Base-by-base conservation (phyloP, 2,888 invertebrate genomes). In the Furcula furcula region DNA sequence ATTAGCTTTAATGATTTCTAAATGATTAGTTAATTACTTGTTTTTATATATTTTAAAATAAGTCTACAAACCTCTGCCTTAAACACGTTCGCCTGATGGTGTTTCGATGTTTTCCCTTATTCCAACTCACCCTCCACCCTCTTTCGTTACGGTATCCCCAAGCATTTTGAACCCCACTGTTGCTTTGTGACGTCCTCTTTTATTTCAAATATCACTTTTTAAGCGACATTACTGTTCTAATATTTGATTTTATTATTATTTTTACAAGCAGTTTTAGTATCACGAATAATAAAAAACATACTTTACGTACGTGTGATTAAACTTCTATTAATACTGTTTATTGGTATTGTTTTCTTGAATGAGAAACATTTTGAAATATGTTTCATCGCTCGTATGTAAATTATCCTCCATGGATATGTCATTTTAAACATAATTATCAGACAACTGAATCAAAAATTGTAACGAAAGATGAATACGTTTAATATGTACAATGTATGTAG, bases 81-180 rank as follows among this genome's bases (percentile, higher is more conserved):
- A 53, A 65, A 52, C 62, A 59, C 59, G 61, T 57, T 57, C 53
- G 55, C 65, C 72, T 76, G 73, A 72, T 78, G 67, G 64, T 60
- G 69, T 75, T 78, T 71, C 74, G 66, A 72, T 76, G 71, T 78
- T 79, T 76, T 73, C 69, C 70, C 72, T 68, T 72, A 71, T 77
- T 72, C 62, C 62, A 64, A 76, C 65, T 73, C 83, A 84, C 87
- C 85, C 86, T 82, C 73, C 83, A 84, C 87, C 85, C 86, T 82
- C 73, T 66, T 73, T 64, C 64, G 61, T 64, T 63, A 67, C 72
- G 62, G 71, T 67, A 65, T 80, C 85, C 84, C 86, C 65, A 79
- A 73, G 60, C 52, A 54, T 62, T n/a, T 61, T 40, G 58, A 61
- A 66, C 78, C 76, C 77, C 63, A 61, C 54, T 57, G 62, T 65